Evolutionary conservation across 2,888 invertebrate species (phyloP).

Genomic region (Branchellion lobata): DNA sequence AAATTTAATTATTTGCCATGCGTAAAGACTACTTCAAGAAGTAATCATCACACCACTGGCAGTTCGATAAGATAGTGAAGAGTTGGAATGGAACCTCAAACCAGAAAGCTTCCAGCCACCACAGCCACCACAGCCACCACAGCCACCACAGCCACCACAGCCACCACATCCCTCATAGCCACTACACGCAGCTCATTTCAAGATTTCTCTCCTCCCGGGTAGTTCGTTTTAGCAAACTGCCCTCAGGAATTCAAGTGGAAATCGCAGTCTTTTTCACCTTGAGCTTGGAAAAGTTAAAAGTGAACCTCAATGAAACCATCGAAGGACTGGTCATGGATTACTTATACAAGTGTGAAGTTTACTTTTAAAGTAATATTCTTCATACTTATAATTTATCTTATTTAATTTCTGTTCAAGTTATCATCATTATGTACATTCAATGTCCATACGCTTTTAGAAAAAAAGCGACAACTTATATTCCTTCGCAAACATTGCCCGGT

Average conservation of each 20-base stretch:
- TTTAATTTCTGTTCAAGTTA: too few species aligned
- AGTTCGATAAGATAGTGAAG: background rate
- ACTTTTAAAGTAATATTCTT: too few species aligned
- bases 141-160: background rate
- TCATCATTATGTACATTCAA: too few species aligned
- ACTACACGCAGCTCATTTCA: background rate
- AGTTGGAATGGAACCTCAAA: background rate
- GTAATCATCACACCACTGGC: too few species aligned
- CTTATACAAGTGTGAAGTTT: background rate
- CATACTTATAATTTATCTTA: too few species aligned
- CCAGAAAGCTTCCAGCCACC: background rate
- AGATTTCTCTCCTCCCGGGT: conserved; percentile 20
- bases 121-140: background rate
- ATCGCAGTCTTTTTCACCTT: conserved; percentile 29
- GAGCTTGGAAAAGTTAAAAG: background rate
- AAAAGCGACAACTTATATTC: too few species aligned
- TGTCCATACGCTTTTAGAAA: too few species aligned
- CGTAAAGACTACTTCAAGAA: too few species aligned
- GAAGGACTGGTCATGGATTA: conserved; percentile 15
- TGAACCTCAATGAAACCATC: conserved; percentile 15
- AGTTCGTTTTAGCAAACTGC: background rate
- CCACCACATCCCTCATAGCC: background rate
- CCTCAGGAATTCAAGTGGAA: conserved; percentile 11
- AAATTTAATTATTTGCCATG: too few species aligned
- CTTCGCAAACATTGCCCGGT: too few species aligned